Evolutionary conservation across 2,797 vertebrate species (phyloP).

Genomic region (Onychomys arenicola): DNA sequence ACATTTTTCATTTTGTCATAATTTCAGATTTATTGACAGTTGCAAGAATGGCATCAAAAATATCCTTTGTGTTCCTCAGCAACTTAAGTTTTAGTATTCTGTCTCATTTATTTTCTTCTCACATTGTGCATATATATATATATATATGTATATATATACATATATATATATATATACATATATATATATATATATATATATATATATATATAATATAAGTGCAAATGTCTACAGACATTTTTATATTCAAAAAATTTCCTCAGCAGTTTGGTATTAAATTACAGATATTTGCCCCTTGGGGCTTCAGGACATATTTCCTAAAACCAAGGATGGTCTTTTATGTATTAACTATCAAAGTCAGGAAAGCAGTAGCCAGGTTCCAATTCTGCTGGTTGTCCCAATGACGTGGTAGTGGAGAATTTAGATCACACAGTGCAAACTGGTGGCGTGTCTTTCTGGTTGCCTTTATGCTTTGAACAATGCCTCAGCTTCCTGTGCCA

Average conservation of each 20-base stretch:
- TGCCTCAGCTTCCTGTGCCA: background rate
- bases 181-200: no score
- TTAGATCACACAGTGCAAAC: background rate
- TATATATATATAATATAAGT: background rate
- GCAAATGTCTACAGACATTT: background rate
- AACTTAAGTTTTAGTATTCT: background rate
- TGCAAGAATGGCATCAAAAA: background rate
- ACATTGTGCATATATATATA: no score
- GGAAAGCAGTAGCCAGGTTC: background rate
- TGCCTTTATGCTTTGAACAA: background rate
- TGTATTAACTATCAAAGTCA: background rate
- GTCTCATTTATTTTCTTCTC: background rate
- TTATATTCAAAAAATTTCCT: background rate
- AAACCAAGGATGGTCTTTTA: background rate
- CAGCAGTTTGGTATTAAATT: background rate
- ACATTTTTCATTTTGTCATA: slow-evolving; percentile 6
- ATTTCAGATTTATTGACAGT: background rate
- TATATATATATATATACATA: no score
- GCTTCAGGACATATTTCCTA: background rate
- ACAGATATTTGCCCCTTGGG: background rate
- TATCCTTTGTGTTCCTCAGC: background rate
- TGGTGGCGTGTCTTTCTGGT: background rate
- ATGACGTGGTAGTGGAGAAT: background rate
- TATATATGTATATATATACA: no score
- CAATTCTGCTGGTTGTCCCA: background rate